These are phyloP conservation scores for Chalcosyrphus nemorum DNA, from an alignment of 2,888 invertebrate species.

Conservation along the genomic window DNA sequence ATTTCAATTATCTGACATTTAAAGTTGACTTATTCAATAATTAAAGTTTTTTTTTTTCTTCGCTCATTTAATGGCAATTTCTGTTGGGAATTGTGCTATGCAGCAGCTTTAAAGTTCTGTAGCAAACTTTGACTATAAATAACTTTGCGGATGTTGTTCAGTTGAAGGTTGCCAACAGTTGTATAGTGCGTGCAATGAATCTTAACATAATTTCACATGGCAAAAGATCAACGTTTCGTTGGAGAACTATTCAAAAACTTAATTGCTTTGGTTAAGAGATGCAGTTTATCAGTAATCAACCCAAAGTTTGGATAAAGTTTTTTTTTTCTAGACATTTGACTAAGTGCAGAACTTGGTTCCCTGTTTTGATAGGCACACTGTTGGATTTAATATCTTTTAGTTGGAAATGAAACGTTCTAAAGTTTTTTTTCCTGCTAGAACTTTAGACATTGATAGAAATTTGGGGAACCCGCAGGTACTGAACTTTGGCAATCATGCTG, in stretches of 20 bases:
- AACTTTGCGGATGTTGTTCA: conserved; percentile 6
- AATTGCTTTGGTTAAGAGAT: conserved; percentile 24
- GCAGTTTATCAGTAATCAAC: conserved; percentile 37
- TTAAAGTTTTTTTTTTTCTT: conserved; percentile 13
- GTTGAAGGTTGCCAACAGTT: conserved; percentile 5
- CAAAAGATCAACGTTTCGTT: conserved; percentile 22
- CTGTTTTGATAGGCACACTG: no score
- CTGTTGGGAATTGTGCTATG: conserved; percentile 15
- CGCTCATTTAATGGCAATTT: conserved; percentile 3
- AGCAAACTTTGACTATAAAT: conserved; percentile 41
- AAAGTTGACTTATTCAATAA: conserved; percentile 58
- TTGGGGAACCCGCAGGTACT: no score
- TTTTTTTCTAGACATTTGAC: no score
- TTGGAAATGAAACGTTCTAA: no score
- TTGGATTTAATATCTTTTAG: no score
- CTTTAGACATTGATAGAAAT: no score
- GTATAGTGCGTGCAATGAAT: conserved; percentile 53
- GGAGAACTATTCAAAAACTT: conserved; percentile 8
- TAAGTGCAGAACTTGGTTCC: no score
- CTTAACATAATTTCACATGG: conserved; percentile 7
- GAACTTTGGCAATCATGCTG: no score
- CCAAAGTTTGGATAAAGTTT: background rate
- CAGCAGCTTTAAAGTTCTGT: conserved; percentile 27
- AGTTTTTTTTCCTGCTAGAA: no score
- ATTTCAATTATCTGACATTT: conserved; percentile 68